Conservation (phyloP, 1,140 invertebrate genomes). For the Ceratoteleas bidentatus region DNA sequence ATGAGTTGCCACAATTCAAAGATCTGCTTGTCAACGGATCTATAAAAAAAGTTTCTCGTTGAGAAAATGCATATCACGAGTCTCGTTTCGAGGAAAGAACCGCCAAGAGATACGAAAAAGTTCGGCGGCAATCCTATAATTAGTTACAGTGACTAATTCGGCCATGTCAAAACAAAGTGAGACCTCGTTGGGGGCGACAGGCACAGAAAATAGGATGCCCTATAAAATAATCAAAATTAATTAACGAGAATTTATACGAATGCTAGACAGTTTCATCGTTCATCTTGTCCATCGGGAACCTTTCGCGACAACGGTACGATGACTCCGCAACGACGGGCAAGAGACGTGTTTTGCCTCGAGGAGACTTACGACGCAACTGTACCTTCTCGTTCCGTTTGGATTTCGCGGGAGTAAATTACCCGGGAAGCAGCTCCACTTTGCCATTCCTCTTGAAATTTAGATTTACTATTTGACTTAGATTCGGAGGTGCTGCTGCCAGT, state of each 20-base stretch:
- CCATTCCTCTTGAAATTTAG: constrained; percentile 49
- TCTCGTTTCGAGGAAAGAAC: too few species aligned
- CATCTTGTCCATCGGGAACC: constrained; percentile 44
- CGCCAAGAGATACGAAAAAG: too few species aligned
- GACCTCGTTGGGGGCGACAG: constrained; percentile 18
- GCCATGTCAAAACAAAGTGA: constrained; percentile 35
- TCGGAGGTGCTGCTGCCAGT: constrained; percentile 43
- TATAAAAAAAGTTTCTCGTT: too few species aligned
- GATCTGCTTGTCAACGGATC: too few species aligned
- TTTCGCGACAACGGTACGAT: constrained; percentile 35
- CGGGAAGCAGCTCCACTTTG: constrained; percentile 6
- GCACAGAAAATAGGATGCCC: constrained; percentile 22
- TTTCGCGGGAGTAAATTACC: constrained; percentile 62
- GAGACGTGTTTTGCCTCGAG: constrained; percentile 6
- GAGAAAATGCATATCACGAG: too few species aligned
- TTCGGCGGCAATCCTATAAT: constrained; percentile 13
- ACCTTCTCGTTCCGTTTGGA: constrained; percentile 41
- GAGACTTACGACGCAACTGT: constrained; percentile 57
- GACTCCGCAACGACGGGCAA: constrained; percentile 30
- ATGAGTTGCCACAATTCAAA: too few species aligned
- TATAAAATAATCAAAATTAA: constrained; percentile 58
- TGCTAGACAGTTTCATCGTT: constrained; percentile 37
- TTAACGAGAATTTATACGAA: constrained; percentile 48
- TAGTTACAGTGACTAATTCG: constrained; percentile 38
- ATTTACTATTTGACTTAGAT: constrained; percentile 63